phyloP scores from a whole-genome alignment of 2,888 invertebrate species.

The Cosmia trapezina region DNA sequence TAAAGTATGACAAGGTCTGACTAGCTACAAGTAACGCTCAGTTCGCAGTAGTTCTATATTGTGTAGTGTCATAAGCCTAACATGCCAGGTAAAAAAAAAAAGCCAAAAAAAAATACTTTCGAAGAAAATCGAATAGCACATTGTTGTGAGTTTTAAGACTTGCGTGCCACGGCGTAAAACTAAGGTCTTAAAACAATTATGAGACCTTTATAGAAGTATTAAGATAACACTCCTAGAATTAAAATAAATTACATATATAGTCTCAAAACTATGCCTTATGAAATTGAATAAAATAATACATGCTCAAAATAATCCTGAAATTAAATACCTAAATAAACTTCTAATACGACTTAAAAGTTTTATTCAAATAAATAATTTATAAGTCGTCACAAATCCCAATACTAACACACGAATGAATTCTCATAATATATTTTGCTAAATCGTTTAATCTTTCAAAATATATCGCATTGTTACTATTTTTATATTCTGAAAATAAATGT shows the following conservation, averaged over 20 bases:
- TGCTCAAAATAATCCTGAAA: background rate
- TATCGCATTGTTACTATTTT: background rate
- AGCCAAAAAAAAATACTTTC: too few species aligned
- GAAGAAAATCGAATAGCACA: too few species aligned
- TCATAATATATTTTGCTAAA: background rate
- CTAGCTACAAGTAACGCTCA: too few species aligned
- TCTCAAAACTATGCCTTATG: background rate
- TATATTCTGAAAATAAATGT: background rate
- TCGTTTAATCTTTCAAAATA: slow-evolving; percentile 5
- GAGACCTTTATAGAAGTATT: background rate
- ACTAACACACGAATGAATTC: background rate
- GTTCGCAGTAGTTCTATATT: too few species aligned
- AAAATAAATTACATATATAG: background rate
- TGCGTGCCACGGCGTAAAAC: background rate
- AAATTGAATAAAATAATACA: background rate
- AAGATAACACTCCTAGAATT: background rate
- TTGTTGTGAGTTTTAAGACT: background rate
- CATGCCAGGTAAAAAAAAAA: too few species aligned
- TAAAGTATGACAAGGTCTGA: too few species aligned
- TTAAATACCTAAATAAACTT: background rate
- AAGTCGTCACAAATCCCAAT: background rate
- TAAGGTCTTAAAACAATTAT: background rate
- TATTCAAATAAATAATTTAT: background rate
- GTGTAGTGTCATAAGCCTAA: too few species aligned
- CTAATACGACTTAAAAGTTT: slow-evolving; percentile 6